Percentiles rank a stretch among this genome's conserved stretches.
Conservation (phyloP, 1,140 invertebrate genomes). For the Ridgeia piscesae region DNA sequence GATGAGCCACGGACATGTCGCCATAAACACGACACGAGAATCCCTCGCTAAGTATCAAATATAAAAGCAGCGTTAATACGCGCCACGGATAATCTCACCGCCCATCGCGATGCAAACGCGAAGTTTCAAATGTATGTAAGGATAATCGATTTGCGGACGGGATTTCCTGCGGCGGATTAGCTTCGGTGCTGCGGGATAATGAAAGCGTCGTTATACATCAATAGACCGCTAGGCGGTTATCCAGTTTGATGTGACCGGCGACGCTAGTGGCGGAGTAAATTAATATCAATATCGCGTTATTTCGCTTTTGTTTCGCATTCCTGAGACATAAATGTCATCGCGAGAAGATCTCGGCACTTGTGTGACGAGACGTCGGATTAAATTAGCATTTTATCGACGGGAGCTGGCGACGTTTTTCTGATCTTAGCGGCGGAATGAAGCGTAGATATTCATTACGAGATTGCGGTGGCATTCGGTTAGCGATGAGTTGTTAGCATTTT, state of each 20-base stretch:
- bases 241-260: neutral
- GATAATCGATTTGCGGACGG: neutral
- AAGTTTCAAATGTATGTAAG: constrained; percentile 6
- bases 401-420: neutral
- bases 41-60: constrained; percentile 1
- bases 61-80: constrained; percentile 5
- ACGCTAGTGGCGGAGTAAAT: neutral
- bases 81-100: neutral
- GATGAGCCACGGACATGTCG: neutral
- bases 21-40: neutral
- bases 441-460: neutral
- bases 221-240: neutral
- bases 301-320: neutral
- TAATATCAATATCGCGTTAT: neutral
- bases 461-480: neutral
- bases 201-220: neutral
- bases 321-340: neutral
- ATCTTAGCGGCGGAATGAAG: neutral
- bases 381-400: constrained; percentile 1
- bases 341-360: neutral
- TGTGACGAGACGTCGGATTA: neutral
- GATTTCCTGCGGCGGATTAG: neutral
- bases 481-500: neutral
- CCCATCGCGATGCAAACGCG: neutral
- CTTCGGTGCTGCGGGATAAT: neutral